phyloP scores from a whole-genome alignment of 2,888 invertebrate genomes.

The Helicoverpa assulta region DNA sequence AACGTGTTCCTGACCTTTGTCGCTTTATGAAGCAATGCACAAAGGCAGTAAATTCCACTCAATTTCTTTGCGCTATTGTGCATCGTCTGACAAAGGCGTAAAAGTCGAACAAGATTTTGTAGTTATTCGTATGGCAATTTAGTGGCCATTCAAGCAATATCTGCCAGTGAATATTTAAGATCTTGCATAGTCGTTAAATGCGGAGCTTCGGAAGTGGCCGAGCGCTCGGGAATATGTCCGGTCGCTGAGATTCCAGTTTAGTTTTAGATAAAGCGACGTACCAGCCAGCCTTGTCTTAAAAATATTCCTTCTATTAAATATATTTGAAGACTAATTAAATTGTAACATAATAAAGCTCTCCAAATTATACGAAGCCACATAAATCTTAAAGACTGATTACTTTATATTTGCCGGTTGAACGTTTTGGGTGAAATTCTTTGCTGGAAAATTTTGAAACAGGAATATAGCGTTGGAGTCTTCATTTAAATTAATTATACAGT shows the following conservation, averaged over 20 bases:
- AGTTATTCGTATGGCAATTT: conserved; percentile 44
- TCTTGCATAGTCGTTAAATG: conserved; percentile 52
- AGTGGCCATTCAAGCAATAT: conserved; percentile 46
- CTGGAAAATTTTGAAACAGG: background rate
- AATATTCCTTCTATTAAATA: conserved; percentile 14
- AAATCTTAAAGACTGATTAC: background rate
- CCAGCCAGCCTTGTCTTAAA: conserved; percentile 37
- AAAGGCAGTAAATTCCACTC: conserved; percentile 39
- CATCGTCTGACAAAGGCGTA: conserved; percentile 19
- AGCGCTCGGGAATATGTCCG: conserved; percentile 33
- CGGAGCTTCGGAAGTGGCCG: conserved; percentile 43
- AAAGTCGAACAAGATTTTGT: conserved; percentile 30
- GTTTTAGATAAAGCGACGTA: conserved; percentile 26
- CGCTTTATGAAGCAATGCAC: conserved; percentile 28
- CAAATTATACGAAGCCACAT: conserved; percentile 13
- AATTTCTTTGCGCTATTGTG: conserved; percentile 37
- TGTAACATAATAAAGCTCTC: conserved; percentile 2
- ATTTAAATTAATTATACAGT: background rate
- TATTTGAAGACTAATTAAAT: conserved; percentile 26
- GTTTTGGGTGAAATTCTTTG: background rate
- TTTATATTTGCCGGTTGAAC: background rate
- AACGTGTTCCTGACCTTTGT: conserved; percentile 9
- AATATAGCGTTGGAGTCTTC: background rate
- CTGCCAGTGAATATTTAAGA: conserved; percentile 55
- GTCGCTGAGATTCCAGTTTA: conserved; percentile 52